A percentile compares a stretch with the other conserved stretches of the same genome.
Evolutionary conservation across 1,140 invertebrate genomes (phyloP).

Genomic region (Neodiprion lecontei): DNA sequence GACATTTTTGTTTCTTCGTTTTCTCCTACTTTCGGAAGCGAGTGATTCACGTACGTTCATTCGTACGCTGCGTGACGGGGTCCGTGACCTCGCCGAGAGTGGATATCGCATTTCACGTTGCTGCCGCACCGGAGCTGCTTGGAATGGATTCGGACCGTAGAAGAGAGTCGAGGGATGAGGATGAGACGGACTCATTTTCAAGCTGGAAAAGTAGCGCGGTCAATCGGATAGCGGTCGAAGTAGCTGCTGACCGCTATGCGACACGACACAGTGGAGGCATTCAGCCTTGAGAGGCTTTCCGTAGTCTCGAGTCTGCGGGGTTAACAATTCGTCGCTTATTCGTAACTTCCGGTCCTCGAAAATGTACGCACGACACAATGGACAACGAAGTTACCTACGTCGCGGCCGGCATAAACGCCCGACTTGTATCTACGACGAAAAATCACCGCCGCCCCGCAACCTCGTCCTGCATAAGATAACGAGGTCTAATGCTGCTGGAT

Average conservation of each 20-base stretch:
- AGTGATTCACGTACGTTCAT: not conserved
- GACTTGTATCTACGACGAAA: not conserved
- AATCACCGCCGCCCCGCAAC: not conserved
- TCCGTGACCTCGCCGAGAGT: not conserved
- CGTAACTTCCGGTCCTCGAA: not conserved
- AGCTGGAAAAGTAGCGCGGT: not conserved
- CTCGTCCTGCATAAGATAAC: constrained; percentile 1
- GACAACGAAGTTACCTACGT: too few relatives aligned
- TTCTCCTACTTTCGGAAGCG: not conserved
- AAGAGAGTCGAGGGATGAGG: too few relatives aligned
- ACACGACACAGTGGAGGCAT: not conserved
- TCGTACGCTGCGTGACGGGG: not conserved
- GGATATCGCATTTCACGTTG: not conserved
- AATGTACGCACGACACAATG: not conserved
- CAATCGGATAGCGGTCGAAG: not conserved
- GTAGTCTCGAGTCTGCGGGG: not conserved
- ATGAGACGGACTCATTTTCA: too few relatives aligned
- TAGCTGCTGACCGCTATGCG: not conserved
- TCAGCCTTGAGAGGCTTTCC: constrained; percentile 1
- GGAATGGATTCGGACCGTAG: not conserved
- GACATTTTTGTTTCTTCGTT: not conserved
- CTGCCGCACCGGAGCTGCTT: not conserved
- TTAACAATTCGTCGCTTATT: not conserved
- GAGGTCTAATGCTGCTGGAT: not conserved
- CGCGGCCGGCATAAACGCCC: not conserved